Percentiles rank a stretch among this genome's conserved stretches.
phyloP scores from a whole-genome alignment of 2,113 vertebrate genomes.

The Diadophis punctatus region DNA sequence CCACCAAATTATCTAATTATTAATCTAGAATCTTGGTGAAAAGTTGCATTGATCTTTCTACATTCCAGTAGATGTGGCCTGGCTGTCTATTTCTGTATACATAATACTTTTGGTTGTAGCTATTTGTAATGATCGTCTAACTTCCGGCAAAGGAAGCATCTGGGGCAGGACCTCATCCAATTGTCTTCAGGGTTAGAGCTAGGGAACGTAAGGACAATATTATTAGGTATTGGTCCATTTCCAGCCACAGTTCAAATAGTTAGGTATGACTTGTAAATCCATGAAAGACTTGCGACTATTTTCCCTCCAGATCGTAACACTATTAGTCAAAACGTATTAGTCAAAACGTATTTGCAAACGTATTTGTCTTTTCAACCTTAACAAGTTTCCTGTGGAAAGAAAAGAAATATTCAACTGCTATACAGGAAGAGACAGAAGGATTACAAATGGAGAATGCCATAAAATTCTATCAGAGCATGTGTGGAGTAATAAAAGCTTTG shows the following conservation, averaged over 20 bases:
- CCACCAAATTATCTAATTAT: not conserved
- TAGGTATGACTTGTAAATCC: not conserved
- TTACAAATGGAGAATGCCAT: not conserved
- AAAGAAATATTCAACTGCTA: not conserved
- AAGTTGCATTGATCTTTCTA: not conserved
- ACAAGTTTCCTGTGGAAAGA: not conserved
- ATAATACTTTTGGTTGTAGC: not conserved
- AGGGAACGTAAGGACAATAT: not conserved
- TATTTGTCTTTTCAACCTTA: not conserved
- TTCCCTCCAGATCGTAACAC: not conserved
- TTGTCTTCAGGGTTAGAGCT: not conserved
- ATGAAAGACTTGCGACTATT: not conserved
- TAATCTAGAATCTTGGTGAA: not conserved
- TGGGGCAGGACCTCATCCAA: not conserved
- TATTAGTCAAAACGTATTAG: not conserved
- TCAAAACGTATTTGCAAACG: not conserved
- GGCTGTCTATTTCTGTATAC: not conserved
- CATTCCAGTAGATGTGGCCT: not conserved
- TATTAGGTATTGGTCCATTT: not conserved
- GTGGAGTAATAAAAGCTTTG: not conserved
- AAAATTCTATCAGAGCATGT: not conserved
- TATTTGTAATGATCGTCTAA: not conserved
- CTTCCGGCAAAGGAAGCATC: not conserved
- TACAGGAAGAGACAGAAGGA: not conserved
- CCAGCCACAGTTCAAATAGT: not conserved